These are phyloP conservation scores for Buceros bicornis DNA, from an alignment of 2,797 vertebrate genomes.

Conservation along the genomic window DNA sequence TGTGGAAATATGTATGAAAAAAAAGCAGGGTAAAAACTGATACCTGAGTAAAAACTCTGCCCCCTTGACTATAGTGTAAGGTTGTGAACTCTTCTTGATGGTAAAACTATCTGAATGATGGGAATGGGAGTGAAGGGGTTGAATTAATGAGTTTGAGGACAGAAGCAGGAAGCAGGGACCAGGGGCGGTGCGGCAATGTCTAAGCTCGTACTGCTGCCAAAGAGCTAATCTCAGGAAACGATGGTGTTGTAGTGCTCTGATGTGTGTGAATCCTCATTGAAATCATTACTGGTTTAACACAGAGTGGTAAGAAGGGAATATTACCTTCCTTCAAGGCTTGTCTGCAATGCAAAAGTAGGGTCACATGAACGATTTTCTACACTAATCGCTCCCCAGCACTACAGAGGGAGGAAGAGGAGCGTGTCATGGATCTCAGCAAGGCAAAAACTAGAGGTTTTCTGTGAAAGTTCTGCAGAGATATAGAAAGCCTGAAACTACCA, in stretches of 20 bases:
- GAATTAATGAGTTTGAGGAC: background rate
- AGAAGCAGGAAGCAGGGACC: background rate
- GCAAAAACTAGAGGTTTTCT: background rate
- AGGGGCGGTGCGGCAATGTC: background rate
- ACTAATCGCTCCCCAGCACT: background rate
- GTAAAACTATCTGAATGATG: background rate
- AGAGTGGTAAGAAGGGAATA: background rate
- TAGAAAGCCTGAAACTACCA: background rate
- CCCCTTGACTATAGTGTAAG: background rate
- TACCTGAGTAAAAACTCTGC: background rate
- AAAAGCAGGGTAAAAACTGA: background rate
- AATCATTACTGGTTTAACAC: background rate
- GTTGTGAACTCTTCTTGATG: background rate
- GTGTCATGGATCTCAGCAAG: accelerated
- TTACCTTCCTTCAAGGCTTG: background rate
- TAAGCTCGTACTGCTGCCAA: background rate
- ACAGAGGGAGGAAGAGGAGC: background rate
- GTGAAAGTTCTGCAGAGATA: background rate
- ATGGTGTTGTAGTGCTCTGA: accelerated
- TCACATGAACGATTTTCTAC: background rate
- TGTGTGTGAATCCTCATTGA: background rate
- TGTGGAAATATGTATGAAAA: background rate
- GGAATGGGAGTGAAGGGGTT: background rate
- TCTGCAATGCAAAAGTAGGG: background rate
- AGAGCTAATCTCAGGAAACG: background rate